Evolutionary conservation across 2,113 vertebrate genomes (phyloP), one percentile per base, ranked within the genome.

Genomic region (Mormyrus iriodes): DNA sequence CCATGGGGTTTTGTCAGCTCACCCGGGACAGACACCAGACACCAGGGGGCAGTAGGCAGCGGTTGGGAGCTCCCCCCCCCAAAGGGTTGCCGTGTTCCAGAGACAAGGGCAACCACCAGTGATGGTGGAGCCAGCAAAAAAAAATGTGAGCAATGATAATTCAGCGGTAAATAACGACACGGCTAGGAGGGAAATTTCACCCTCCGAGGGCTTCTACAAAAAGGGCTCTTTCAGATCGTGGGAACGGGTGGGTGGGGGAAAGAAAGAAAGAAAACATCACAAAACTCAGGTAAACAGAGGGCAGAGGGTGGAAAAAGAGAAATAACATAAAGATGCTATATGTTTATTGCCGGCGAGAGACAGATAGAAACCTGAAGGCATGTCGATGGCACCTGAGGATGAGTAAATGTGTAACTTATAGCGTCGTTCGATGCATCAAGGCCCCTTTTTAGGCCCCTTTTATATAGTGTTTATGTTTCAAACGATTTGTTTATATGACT

Each of bases 141-240:
- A 73, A 27, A 24, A n/a, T 2, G 27, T 4, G 31, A 31, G 13
- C 69, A 1, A 24, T 0, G 31, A 76, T 31, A 39, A 94, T 89
- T 90, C 90, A 46, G 90, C 90, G 89, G 52, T 6, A 89, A 91
- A 93, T 92, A 93, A 94, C 93, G 90, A 93, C 46, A 92, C 61
- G 46, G 91, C 93, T 90, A 17, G 61, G 24, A 93, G 92, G 91
- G 48, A 39, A 92, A 93, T 48, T 91, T 88, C 61, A 44, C 91
- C 89, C 55, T 88, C 91, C 86, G 94, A 95, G 91, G 90, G 84
- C 91, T 91, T 94, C 13, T 31, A 79, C 73, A 79, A 79, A 79
- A 79, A 79, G 35, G 24, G 31, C 69, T 35, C 94, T 93, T 87
- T 92, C 58, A 86, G 69, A 24, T 90, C 90, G 89, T 86, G 92